Evolutionary conservation across 2,797 vertebrate genomes (phyloP).

Genomic region (Momotus momota): DNA sequence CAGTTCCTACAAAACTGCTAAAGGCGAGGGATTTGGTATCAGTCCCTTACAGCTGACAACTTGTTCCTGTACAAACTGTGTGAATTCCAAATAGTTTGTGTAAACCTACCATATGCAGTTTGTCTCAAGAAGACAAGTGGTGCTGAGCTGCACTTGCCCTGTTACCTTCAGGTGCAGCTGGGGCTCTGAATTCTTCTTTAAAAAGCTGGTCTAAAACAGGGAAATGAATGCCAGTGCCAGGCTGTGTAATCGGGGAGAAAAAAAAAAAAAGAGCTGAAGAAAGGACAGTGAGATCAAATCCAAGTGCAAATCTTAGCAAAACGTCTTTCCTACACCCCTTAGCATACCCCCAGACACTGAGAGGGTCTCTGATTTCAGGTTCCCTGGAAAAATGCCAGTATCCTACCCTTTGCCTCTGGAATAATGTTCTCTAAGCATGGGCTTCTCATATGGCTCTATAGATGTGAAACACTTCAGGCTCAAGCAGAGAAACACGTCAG

Average conservation of each 20-base stretch:
- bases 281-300: not conserved
- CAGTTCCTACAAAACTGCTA: not conserved
- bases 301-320: not conserved
- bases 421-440: not conserved
- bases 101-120: not conserved
- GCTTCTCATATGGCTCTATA: fast-evolving
- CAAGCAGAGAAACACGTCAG: fast-evolving
- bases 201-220: not conserved
- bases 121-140: not conserved
- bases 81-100: not conserved
- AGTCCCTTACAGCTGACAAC: slow-evolving; percentile 4
- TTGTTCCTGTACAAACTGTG: not conserved
- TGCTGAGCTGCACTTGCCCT: not conserved
- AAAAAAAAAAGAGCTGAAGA: not conserved
- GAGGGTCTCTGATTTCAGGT: not conserved
- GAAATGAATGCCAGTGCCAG: not conserved
- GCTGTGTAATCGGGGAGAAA: not conserved
- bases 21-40: slow-evolving; percentile 7
- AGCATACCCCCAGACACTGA: not conserved
- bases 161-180: not conserved
- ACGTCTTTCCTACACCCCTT: not conserved
- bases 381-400: not conserved
- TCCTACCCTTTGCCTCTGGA: not conserved
- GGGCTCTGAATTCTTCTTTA: not conserved
- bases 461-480: not conserved